phyloP scores from a whole-genome alignment of 2,888 invertebrate species.

The Microchrysa polita region DNA sequence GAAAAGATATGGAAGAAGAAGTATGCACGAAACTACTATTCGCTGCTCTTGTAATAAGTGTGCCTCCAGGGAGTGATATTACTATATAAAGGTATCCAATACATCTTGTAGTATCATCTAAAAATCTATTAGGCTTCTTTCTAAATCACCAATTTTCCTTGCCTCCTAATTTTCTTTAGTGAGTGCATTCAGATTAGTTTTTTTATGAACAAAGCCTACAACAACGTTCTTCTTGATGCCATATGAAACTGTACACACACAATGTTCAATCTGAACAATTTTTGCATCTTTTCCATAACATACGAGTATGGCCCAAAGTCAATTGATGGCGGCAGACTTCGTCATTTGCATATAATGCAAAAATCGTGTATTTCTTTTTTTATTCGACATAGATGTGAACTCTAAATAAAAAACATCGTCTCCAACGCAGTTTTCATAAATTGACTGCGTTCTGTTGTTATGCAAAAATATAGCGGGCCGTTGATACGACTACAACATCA shows the following conservation, averaged over 20 bases:
- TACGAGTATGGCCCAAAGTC: slow-evolving; percentile 4
- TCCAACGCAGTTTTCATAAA: neutral
- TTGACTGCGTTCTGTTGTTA: neutral
- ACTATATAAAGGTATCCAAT: neutral
- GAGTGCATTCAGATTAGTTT: neutral
- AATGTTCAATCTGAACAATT: slow-evolving; percentile 12
- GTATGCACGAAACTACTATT: too few species aligned
- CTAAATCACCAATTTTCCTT: slow-evolving; percentile 9
- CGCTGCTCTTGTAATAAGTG: neutral
- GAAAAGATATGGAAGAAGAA: neutral
- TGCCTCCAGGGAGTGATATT: slow-evolving; percentile 4
- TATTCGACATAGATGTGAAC: neutral
- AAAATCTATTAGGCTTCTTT: slow-evolving; percentile 8
- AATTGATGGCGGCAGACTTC: neutral
- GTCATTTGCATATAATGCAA: slow-evolving; percentile 42
- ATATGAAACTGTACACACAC: neutral
- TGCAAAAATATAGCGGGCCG: neutral
- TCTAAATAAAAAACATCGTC: too few species aligned
- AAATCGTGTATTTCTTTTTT: slow-evolving; percentile 29
- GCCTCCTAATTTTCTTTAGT: neutral
- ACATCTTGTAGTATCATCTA: neutral
- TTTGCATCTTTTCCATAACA: slow-evolving; percentile 27
- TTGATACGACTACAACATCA: neutral
- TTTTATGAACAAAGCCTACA: too few species aligned
- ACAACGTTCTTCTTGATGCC: neutral